Conservation (phyloP, 2,113 vertebrate genomes). For the Mesoclemmys tuberculata region DNA sequence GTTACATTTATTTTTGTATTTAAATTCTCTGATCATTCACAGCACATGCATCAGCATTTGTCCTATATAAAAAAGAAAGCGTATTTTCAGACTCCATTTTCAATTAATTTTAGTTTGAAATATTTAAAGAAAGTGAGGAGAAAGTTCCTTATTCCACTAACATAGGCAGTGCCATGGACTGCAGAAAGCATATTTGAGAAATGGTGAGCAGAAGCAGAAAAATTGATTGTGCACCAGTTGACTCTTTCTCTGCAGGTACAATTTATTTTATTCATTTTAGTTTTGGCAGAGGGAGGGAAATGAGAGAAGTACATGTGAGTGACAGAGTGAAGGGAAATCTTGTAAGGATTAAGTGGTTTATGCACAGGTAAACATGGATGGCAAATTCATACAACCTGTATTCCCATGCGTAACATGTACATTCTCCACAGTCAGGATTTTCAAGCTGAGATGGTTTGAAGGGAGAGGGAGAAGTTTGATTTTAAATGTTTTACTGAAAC, state of each 20-base stretch:
- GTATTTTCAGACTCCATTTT: background rate
- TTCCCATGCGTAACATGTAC: background rate
- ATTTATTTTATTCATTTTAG: background rate
- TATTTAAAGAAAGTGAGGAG: background rate
- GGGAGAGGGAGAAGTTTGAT: background rate
- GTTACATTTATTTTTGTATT: background rate
- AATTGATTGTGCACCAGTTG: background rate
- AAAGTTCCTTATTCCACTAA: background rate
- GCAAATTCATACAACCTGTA: rapidly evolving
- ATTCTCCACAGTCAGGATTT: rapidly evolving
- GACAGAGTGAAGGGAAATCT: rapidly evolving
- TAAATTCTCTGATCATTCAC: background rate
- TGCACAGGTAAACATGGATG: rapidly evolving
- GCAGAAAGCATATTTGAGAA: background rate
- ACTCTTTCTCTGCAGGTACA: background rate
- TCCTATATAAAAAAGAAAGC: rapidly evolving
- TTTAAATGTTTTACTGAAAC: background rate
- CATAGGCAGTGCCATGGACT: background rate
- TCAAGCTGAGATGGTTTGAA: rapidly evolving
- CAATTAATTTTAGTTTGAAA: background rate
- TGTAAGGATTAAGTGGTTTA: rapidly evolving
- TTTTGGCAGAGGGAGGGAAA: rapidly evolving
- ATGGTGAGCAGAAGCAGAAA: background rate
- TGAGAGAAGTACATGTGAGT: background rate
- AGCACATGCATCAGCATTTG: background rate